Base-by-base conservation (phyloP, 2,888 invertebrate species). In the Napeogenes inachia region DNA sequence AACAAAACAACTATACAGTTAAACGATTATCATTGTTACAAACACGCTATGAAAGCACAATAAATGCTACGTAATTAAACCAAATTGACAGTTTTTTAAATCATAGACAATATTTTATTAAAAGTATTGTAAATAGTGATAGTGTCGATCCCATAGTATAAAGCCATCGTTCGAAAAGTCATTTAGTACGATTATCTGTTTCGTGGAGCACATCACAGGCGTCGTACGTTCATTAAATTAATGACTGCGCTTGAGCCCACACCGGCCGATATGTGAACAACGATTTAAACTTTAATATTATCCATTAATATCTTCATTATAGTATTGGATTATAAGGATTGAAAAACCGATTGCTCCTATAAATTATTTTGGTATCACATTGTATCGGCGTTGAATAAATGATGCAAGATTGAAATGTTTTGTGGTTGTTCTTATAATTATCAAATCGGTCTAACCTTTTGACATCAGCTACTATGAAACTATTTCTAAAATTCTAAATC, bases 171-270 rank as follows among this genome's bases (percentile, higher is more conserved):
- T 86, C 79, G 78, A 81, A 87, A 87, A 87, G 87, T 88, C 82
- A 87, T 88, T 86, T 84, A 78, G 80, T 78, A 71, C 82, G 85
- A 87, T 88, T 88, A 85, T 87, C 84, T 82, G 84, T 82, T 81
- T 82, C 82, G 77, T 78, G 78, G 77, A 85, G 84, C 84, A 80
- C 82, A 80, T 83, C 82, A 79, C 75, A 70, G 70, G 74, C 78
- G 80, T 82, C 84, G 84, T 85, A 80, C 84, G 81, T 82, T 83
- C 83, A 85, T 85, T 84, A 81, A 85, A 84, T 84, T 82, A 85
- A 86, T 84, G 82, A 79, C 75, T 77, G 73, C 77, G 80, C 80
- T 61, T 69, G 62, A 56, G 57, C 67, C 64, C 56, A 64, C 61
- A 57, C 63, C 57, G 45, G 65, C 64, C 65, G 64, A 67, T 50